Percentiles rank a stretch among this genome's conserved stretches.
Conservation (phyloP, 1,140 invertebrate genomes). For the Lerema accius region DNA sequence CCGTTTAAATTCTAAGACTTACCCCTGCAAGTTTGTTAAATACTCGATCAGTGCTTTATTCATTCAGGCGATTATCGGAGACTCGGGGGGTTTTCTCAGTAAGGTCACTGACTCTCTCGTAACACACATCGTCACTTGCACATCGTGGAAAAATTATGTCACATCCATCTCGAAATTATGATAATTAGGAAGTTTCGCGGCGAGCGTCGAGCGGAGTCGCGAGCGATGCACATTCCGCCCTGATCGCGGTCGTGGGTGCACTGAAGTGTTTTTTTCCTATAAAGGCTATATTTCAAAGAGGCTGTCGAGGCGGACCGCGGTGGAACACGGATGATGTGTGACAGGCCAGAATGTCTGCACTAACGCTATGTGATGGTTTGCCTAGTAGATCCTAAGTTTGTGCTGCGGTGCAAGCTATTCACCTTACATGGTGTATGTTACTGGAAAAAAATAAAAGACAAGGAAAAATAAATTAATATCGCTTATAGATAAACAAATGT, state of each 20-base stretch:
- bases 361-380: conserved; percentile 14
- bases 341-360: conserved; percentile 11
- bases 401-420: conserved; percentile 16
- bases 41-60: conserved; percentile 30
- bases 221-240: conserved; percentile 20
- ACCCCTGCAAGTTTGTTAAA: conserved; percentile 30
- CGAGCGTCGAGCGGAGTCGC: conserved; percentile 2
- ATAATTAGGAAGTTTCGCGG: conserved; percentile 13
- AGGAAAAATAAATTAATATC: no score
- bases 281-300: conserved; percentile 33
- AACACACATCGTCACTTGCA: conserved; percentile 11
- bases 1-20: conserved; percentile 8
- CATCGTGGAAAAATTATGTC: conserved; percentile 5
- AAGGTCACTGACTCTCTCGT: background rate
- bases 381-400: conserved; percentile 25
- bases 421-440: no score
- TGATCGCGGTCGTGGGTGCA: conserved; percentile 26
- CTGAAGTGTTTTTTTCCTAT: conserved; percentile 32
- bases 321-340: conserved; percentile 21
- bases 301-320: conserved; percentile 15
- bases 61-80: conserved; percentile 20
- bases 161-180: conserved; percentile 19
- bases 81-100: conserved; percentile 19
- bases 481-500: no score
- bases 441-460: no score